Percentiles rank a stretch among this genome's conserved stretches.
Conservation (phyloP, 1,140 invertebrate genomes). For the Harlomillsia oculata region DNA sequence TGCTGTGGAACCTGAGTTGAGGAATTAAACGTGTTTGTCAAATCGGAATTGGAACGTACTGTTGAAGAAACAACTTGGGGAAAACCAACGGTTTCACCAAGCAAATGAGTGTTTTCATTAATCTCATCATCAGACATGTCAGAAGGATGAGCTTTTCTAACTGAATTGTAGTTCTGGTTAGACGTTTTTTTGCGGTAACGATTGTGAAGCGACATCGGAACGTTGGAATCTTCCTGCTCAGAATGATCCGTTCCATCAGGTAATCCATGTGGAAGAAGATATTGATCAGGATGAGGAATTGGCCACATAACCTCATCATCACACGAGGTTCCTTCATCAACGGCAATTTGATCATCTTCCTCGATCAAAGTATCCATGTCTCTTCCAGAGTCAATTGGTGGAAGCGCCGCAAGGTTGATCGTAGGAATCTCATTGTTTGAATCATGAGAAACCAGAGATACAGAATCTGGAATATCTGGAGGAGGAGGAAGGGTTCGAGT, state of each 20-base stretch:
- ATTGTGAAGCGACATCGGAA: constrained; percentile 27
- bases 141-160: constrained; percentile 4
- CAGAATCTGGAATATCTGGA: constrained; percentile 30
- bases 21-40: neutral
- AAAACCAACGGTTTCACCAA: neutral
- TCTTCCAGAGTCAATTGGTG: constrained; percentile 22
- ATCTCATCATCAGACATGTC: constrained; percentile 30
- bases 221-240: constrained; percentile 8
- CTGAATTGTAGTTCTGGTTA: constrained; percentile 8
- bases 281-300: constrained; percentile 29
- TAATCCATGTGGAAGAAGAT: constrained; percentile 20
- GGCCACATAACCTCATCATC: constrained; percentile 18
- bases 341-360: constrained; percentile 16
- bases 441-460: constrained; percentile 32
- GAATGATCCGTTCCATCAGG: constrained; percentile 10
- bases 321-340: constrained; percentile 23
- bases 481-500: constrained; percentile 30
- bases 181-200: constrained; percentile 23
- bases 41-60: neutral
- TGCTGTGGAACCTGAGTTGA: neutral
- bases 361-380: constrained; percentile 31
- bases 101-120: constrained; percentile 30
- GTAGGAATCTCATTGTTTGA: constrained; percentile 26
- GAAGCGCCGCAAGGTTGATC: constrained; percentile 28
- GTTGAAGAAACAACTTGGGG: neutral